Base-by-base conservation (phyloP, 2,797 vertebrate genomes). In the Buceros bicornis region DNA sequence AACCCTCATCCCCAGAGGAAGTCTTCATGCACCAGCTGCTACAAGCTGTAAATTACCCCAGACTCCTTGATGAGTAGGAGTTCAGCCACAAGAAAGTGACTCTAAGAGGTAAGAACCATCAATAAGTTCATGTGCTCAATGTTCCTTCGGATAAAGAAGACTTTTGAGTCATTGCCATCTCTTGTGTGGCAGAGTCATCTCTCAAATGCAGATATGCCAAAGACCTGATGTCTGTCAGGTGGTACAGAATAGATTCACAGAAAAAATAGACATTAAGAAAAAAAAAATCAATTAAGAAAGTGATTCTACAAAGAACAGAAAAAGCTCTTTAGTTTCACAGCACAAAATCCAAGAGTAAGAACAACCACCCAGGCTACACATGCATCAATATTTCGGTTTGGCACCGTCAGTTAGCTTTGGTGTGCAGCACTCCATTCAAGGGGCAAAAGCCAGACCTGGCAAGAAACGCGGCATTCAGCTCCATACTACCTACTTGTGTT, bases 351-450 rank as follows among this genome's bases (percentile, higher is more conserved):
- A 79, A 79, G 47, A 74, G 31, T 54, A 31, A 71, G 60, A 42
- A 60, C 29, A 26, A 57, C 12, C 50, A 73, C 43, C 73, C 78
- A 79, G 70, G 50, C 35, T 48, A 5, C 21, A 56, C 1, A 13
- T 8, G 24, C 54, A 35, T 47, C 9, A 3, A 1, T 20, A 31
- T 31, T 29, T 62, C 3, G 26, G 64, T 58, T 14, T 58, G 62
- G 48, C 60, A 77, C 8, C 5, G 11, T 8, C 37, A 5, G 10
- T 5, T 14, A 16, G 29, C 45, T 42, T 29, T 25, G 31, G 37
- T 61, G n/a, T 31, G 11, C 9, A 8, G 48, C 28, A 21, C 2
- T 6, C 12, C 21, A 1, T 14, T 16, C 17, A 4, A 1, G 14
- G 24, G 21, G 60, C 61, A 69, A 67, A 69, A 58, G 24, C 28